These are phyloP conservation scores for Cactoblastis cactorum DNA, from an alignment of 2,888 invertebrate species.

Conservation along the genomic window DNA sequence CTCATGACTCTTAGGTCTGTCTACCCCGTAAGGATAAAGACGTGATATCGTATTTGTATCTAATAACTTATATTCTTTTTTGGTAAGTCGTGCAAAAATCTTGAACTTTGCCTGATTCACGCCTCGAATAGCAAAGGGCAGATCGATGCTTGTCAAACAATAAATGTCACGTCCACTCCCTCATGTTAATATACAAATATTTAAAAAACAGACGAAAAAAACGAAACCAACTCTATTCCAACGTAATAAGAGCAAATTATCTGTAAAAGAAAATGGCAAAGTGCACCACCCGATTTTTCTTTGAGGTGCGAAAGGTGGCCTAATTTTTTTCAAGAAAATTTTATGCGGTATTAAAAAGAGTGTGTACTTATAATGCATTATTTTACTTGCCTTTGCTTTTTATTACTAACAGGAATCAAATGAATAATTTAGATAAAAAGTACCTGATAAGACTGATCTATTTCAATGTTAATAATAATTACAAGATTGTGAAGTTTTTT, in stretches of 20 bases:
- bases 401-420: not conserved
- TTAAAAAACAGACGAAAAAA: conserved; percentile 14
- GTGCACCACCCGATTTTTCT: conserved; percentile 58
- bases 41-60: too few species aligned
- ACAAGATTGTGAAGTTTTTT: too few species aligned
- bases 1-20: too few species aligned
- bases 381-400: not conserved
- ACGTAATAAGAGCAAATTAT: conserved; percentile 24
- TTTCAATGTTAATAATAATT: too few species aligned
- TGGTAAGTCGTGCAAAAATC: conserved; percentile 29
- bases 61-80: not conserved
- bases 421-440: not conserved
- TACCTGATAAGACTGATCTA: too few species aligned
- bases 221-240: conserved; percentile 27
- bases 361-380: conserved; percentile 16
- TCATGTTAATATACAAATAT: conserved; percentile 53
- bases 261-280: conserved; percentile 29
- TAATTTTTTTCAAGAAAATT: conserved; percentile 58
- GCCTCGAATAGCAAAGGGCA: conserved; percentile 74
- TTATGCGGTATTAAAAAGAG: conserved; percentile 48
- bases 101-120: conserved; percentile 66
- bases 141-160: conserved; percentile 79
- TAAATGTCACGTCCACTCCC: conserved; percentile 79
- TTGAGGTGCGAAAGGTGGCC: conserved; percentile 73
- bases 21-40: too few species aligned